Conservation (phyloP, 2,888 invertebrate species). For the Magallana nippona region DNA sequence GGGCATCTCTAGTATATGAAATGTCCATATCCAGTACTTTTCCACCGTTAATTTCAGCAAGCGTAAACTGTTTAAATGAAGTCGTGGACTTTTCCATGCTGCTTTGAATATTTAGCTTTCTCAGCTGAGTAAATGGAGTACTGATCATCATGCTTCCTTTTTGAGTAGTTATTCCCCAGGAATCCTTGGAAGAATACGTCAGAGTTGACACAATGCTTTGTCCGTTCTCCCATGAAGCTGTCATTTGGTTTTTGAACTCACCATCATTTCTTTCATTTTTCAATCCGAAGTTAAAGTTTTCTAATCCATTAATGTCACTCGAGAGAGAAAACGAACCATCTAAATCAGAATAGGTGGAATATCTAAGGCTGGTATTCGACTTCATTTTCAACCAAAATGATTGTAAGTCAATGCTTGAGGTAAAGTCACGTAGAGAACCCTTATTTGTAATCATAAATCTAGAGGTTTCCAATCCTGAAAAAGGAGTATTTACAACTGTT, state of each 20-base stretch:
- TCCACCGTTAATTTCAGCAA: slow-evolving; percentile 41
- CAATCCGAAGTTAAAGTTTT: slow-evolving; percentile 22
- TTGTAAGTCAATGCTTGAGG: slow-evolving; percentile 27
- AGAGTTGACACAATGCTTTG: slow-evolving; percentile 40
- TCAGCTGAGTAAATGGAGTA: slow-evolving; percentile 46
- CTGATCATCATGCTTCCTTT: slow-evolving; percentile 28
- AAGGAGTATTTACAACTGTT: slow-evolving; percentile 53
- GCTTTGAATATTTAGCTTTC: slow-evolving; percentile 16
- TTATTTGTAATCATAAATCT: slow-evolving; percentile 51
- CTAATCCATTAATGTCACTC: slow-evolving; percentile 34
- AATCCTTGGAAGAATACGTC: slow-evolving; percentile 43
- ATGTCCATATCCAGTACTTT: slow-evolving; percentile 47
- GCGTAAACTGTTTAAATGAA: slow-evolving; percentile 21
- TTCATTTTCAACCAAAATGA: slow-evolving; percentile 23
- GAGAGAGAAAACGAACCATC: slow-evolving; percentile 27
- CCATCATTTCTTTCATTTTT: slow-evolving; percentile 41
- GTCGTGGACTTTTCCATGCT: slow-evolving; percentile 32
- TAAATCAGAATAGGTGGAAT: slow-evolving; percentile 33
- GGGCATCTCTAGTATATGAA: slow-evolving; percentile 14
- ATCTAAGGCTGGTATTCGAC: slow-evolving; percentile 32
- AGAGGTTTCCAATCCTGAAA: slow-evolving; percentile 50
- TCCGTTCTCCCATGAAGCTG: slow-evolving; percentile 40
- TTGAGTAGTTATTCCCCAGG: slow-evolving; percentile 16
- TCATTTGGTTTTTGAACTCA: slow-evolving; percentile 41
- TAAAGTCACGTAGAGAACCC: slow-evolving; percentile 43